These are phyloP conservation scores for Cerceris ruficornis DNA, from an alignment of 2,888 invertebrate genomes.

Conservation along the genomic window DNA sequence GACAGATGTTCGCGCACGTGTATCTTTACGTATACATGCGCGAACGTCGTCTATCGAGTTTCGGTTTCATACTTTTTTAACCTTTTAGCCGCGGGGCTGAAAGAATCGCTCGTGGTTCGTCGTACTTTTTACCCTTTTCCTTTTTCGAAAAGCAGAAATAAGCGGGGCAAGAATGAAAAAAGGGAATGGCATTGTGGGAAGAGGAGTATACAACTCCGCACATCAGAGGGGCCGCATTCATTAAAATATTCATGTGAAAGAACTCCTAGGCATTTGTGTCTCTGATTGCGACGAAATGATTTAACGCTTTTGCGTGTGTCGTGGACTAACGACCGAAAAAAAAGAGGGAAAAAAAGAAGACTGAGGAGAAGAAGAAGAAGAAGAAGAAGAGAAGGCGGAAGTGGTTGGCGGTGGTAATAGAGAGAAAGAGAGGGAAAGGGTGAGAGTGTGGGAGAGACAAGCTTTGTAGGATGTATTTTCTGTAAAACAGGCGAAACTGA, in stretches of 20 bases:
- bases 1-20: slow-evolving; percentile 52
- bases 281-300: slow-evolving; percentile 43
- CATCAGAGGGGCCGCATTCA: slow-evolving; percentile 46
- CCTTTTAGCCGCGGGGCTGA: slow-evolving; percentile 48
- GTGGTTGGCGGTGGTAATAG: slow-evolving; percentile 28
- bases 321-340: slow-evolving; percentile 16
- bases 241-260: slow-evolving; percentile 50
- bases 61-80: slow-evolving; percentile 60
- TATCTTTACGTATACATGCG: not conserved
- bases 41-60: slow-evolving; percentile 50
- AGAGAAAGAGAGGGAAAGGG: slow-evolving; percentile 1
- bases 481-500: not conserved
- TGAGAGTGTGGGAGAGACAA: not conserved
- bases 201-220: slow-evolving; percentile 17
- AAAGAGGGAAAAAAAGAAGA: not conserved
- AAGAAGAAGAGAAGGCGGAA: not conserved
- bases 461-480: not conserved
- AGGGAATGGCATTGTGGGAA: slow-evolving; percentile 20
- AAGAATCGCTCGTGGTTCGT: slow-evolving; percentile 43
- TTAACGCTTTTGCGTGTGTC: slow-evolving; percentile 34
- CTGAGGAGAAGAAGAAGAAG: not conserved
- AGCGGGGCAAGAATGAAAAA: slow-evolving; percentile 26
- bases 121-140: not conserved
- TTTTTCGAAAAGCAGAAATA: slow-evolving; percentile 35
- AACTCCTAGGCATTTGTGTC: slow-evolving; percentile 38